These are phyloP conservation scores for Florisuga fusca DNA, from an alignment of 2,797 vertebrate species.

Conservation along the genomic window DNA sequence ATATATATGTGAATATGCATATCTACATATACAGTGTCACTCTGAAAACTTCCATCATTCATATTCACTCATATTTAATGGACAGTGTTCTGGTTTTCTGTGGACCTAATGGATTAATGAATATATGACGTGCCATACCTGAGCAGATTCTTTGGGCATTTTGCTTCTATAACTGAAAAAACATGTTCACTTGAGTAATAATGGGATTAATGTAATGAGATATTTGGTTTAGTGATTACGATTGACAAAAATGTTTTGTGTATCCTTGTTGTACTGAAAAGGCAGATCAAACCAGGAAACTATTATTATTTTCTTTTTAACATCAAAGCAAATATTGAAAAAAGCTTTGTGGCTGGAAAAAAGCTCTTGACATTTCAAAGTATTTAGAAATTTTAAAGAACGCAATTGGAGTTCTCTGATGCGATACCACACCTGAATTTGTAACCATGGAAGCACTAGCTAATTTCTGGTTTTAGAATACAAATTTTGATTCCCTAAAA, in stretches of 20 bases:
- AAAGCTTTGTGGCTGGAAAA: neutral
- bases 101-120: conserved; percentile 33
- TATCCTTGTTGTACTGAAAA: conserved; percentile 19
- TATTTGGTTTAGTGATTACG: conserved; percentile 43
- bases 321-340: neutral
- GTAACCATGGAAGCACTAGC: neutral
- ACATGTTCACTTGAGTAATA: conserved; percentile 31
- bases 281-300: neutral
- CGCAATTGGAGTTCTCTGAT: neutral
- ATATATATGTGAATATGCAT: neutral
- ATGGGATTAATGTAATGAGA: conserved; percentile 51
- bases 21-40: neutral
- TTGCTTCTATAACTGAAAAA: conserved; percentile 9
- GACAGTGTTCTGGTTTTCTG: neutral
- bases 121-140: conserved; percentile 38
- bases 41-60: neutral
- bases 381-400: neutral
- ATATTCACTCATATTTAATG: neutral
- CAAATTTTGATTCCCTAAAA: neutral
- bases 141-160: conserved; percentile 35
- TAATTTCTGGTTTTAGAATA: neutral
- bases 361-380: neutral
- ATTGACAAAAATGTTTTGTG: conserved; percentile 22
- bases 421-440: neutral
- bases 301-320: neutral